These are phyloP conservation scores for Acrobasis repandana DNA, from an alignment of 2,888 invertebrate genomes.

Conservation along the genomic window DNA sequence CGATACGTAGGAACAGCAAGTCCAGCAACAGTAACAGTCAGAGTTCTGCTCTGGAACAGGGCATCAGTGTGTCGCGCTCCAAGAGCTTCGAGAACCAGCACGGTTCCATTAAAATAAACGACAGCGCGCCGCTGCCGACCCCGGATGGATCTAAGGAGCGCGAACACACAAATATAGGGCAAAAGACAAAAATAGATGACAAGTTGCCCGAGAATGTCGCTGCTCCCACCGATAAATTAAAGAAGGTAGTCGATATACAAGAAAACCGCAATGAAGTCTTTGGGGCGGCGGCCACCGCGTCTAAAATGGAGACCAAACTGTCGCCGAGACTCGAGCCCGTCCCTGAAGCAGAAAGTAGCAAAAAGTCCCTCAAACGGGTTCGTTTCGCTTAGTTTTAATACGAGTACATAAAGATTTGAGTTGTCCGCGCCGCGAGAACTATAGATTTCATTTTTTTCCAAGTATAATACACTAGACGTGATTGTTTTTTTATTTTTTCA, in stretches of 20 bases:
- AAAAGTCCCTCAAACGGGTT: slow-evolving; percentile 71
- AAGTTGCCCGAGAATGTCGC: slow-evolving; percentile 24
- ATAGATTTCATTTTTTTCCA: no score
- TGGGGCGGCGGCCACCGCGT: slow-evolving; percentile 40
- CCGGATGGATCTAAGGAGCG: slow-evolving; percentile 57
- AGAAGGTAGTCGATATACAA: slow-evolving; percentile 56
- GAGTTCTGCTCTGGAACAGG: slow-evolving; percentile 50
- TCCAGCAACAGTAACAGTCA: slow-evolving; percentile 57
- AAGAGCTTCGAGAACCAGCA: slow-evolving; percentile 65
- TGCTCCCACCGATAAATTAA: slow-evolving; percentile 37
- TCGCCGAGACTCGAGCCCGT: slow-evolving; percentile 40
- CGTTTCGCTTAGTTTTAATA: slow-evolving; percentile 33
- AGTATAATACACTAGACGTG: no score
- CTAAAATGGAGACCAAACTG: slow-evolving; percentile 35
- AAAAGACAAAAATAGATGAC: slow-evolving; percentile 42
- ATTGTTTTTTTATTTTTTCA: no score
- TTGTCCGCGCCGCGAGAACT: background rate
- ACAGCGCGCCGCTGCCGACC: slow-evolving; percentile 55
- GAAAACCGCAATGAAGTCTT: slow-evolving; percentile 54
- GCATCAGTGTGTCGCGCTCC: slow-evolving; percentile 54
- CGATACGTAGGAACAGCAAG: slow-evolving; percentile 68
- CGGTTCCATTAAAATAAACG: slow-evolving; percentile 53
- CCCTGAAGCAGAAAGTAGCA: slow-evolving; percentile 44
- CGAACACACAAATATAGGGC: slow-evolving; percentile 37
- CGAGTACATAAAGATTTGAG: background rate